These are phyloP conservation scores for Sesia apiformis DNA, from an alignment of 2,888 invertebrate genomes.

Conservation along the genomic window DNA sequence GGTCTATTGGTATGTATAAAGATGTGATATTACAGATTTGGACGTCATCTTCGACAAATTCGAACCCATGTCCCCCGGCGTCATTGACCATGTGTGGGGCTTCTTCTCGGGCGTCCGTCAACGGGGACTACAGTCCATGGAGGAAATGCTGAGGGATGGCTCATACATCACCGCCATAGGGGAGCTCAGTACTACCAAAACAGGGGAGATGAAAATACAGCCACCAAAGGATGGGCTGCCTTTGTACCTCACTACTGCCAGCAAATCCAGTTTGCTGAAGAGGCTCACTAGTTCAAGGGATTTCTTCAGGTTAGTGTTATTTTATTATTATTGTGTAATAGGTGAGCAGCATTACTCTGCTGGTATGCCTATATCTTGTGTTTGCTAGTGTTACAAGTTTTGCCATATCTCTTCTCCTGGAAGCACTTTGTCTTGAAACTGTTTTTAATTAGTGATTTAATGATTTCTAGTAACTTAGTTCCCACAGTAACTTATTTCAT, in stretches of 20 bases:
- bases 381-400: no score
- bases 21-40: constrained; percentile 73
- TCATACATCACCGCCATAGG: constrained; percentile 87
- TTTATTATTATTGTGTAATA: neutral
- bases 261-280: constrained; percentile 82
- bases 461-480: no score
- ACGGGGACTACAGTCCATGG: constrained; percentile 89
- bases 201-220: constrained; percentile 79
- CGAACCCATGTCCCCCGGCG: constrained; percentile 82
- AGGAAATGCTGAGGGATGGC: constrained; percentile 88
- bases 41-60: constrained; percentile 89
- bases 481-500: no score
- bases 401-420: no score
- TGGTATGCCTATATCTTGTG: no score
- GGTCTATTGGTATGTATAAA: neutral
- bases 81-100: constrained; percentile 88
- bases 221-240: constrained; percentile 82
- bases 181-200: constrained; percentile 78
- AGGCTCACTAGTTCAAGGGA: constrained; percentile 81
- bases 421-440: no score
- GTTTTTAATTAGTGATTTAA: no score
- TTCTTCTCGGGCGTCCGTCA: constrained; percentile 89
- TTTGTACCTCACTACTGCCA: constrained; percentile 86
- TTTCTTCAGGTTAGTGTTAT: constrained; percentile 74
- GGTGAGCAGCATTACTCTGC: no score